Evolutionary conservation across 2,113 vertebrate genomes (phyloP), one percentile per base, ranked within the genome.

Genomic region (Carassius auratus): DNA sequence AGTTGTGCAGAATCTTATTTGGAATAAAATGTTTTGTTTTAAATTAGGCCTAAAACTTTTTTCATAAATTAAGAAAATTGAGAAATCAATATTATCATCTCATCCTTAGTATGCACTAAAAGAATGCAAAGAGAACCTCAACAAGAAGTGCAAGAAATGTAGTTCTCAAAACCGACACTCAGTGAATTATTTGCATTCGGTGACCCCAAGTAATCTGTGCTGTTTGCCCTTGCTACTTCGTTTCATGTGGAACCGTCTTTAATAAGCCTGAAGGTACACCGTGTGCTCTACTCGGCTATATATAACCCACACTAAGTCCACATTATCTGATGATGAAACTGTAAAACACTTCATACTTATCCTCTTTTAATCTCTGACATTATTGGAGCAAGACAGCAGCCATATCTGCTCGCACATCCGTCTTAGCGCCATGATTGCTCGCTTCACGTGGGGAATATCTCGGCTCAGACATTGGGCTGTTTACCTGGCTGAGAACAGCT

Each of bases 301-400:
- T 75, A 76, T 55, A 85, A 4, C 76, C 17, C 2, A 13, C 23
- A 73, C 74, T 69, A 78, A 77, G 23, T 59, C 59, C 55, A n/a
- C 48, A 61, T 76, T 57, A 55, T 82, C 73, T 83, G 61, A 78
- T 73, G 84, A 88, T 88, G 79, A 77, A 83, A 61, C 62, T 14
- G 74, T 76, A 82, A 79, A 82, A 82, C 82, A 48, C 74, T 64
- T 55, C 74, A 69, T 38, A 69, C 62, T 78, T 33, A 87, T 81
- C 81, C 78, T 76, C 36, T 50, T 78, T 86, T 86, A 84, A 87
- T 86, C 84, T 87, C 64, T 68, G 48, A 90, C 81, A 84, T 84
- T 38, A 69, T 42, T 71, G 59, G 38, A 85, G 79, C 50, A 61
- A 78, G 79, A 45, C 48, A 62, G 52, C 66, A 84, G 57, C 33